A percentile compares a stretch with the other conserved stretches of the same genome.
Conservation (phyloP, 2,888 invertebrate genomes). For the Drosophila vallismaia region DNA sequence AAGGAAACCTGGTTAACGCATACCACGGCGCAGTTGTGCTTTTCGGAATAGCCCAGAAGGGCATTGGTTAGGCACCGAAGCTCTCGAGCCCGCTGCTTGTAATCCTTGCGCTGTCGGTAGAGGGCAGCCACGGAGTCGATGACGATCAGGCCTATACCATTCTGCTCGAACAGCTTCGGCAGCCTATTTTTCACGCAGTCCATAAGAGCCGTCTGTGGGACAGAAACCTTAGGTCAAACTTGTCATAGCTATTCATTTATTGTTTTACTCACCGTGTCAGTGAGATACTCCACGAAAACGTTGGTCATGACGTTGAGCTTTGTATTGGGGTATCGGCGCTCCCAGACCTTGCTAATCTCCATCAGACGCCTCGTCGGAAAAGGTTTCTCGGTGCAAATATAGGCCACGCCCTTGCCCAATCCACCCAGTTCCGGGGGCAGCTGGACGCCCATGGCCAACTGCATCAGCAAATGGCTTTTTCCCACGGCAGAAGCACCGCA, state of each 20-base stretch:
- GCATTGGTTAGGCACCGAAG: conserved; percentile 86
- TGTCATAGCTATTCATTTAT: neutral
- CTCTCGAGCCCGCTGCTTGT: conserved; percentile 85
- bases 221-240: neutral
- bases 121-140: conserved; percentile 91
- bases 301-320: conserved; percentile 85
- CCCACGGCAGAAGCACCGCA: conserved; percentile 89
- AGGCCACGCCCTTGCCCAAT: conserved; percentile 86
- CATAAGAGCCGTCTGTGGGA: conserved; percentile 85
- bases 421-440: conserved; percentile 85
- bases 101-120: conserved; percentile 86
- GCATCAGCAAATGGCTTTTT: conserved; percentile 90
- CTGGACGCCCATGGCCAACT: conserved; percentile 88
- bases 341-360: conserved; percentile 84
- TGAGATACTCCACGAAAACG: conserved; percentile 87
- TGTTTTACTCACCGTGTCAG: conserved; percentile 82
- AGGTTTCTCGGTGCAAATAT: conserved; percentile 89
- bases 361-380: conserved; percentile 89
- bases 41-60: conserved; percentile 85
- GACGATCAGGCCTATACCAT: conserved; percentile 87
- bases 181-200: conserved; percentile 85
- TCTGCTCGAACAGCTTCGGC: conserved; percentile 85
- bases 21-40: conserved; percentile 86
- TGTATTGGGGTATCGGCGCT: conserved; percentile 76
- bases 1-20: conserved; percentile 89